A percentile compares a stretch with the other conserved stretches of the same genome.
Conservation (phyloP, 2,888 invertebrate genomes). For the Mystacides longicornis region DNA sequence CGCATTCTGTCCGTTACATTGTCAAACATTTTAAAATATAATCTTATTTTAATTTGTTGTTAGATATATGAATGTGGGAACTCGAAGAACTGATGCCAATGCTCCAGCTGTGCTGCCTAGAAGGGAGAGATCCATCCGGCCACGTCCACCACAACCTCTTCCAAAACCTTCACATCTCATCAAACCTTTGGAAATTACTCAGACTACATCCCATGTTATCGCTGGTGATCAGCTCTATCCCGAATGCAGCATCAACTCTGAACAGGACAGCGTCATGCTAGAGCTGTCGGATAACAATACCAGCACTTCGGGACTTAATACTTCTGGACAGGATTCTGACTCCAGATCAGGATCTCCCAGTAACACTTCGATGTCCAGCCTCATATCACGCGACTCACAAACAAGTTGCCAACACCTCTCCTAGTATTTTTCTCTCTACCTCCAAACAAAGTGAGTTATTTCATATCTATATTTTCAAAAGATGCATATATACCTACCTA, state of each 20-base stretch:
- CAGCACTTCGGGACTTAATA: constrained; percentile 12
- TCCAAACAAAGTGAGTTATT: no score
- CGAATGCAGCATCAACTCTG: constrained; percentile 11
- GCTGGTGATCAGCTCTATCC: constrained; percentile 23
- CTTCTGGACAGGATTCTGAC: constrained; percentile 13
- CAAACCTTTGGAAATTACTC: constrained; percentile 14
- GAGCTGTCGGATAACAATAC: constrained; percentile 23
- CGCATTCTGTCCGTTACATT: no score
- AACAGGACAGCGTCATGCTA: constrained; percentile 22
- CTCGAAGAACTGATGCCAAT: constrained; percentile 15
- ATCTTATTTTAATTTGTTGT: no score
- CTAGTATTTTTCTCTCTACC: constrained; percentile 11
- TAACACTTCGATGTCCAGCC: constrained; percentile 20
- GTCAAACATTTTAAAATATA: no score
- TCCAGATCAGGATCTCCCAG: constrained; percentile 22
- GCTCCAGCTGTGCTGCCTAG: constrained; percentile 17
- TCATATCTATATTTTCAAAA: no score
- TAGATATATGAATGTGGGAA: constrained; percentile 18
- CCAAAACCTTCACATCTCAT: constrained; percentile 17
- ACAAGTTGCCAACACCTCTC: constrained; percentile 17
- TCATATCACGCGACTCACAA: constrained; percentile 19
- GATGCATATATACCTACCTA: no score
- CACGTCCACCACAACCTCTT: constrained; percentile 4
- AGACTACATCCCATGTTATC: constrained; percentile 7
- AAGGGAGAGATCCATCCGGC: constrained; percentile 13